phyloP scores from a whole-genome alignment of 2,797 vertebrate genomes.

The Peromyscus aztecus region DNA sequence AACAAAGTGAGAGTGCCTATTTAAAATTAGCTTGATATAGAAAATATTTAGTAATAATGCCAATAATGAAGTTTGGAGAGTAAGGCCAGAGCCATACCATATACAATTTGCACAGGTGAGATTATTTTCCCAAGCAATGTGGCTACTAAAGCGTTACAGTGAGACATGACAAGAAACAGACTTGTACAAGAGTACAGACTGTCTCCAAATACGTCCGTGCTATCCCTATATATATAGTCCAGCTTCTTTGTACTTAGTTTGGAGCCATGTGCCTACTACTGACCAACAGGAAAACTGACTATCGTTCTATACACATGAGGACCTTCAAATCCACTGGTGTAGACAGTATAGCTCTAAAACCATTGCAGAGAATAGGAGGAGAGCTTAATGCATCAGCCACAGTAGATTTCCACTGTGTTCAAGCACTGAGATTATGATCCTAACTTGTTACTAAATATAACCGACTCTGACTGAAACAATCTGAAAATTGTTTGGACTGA shows the following conservation, averaged over 20 bases:
- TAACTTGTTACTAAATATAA: conserved; percentile 28
- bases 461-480: conserved; percentile 16
- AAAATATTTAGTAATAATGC: conserved; percentile 35
- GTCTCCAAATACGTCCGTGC: conserved; percentile 21
- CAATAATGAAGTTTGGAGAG: background rate
- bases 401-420: background rate
- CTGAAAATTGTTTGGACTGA: conserved; percentile 28
- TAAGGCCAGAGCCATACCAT: background rate
- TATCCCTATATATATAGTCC: background rate
- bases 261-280: background rate
- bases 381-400: background rate
- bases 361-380: background rate
- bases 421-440: background rate
- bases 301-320: background rate
- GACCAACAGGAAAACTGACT: background rate
- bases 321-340: background rate
- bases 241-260: background rate
- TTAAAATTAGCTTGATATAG: conserved; percentile 56
- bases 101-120: background rate
- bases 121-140: background rate
- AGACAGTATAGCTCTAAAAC: background rate
- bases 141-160: background rate
- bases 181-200: too few species aligned
- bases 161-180: background rate
- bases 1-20: conserved; percentile 40